Percentiles rank a stretch among this genome's conserved stretches.
Conservation (phyloP, 2,113 vertebrate species). For the Gadus macrocephalus region DNA sequence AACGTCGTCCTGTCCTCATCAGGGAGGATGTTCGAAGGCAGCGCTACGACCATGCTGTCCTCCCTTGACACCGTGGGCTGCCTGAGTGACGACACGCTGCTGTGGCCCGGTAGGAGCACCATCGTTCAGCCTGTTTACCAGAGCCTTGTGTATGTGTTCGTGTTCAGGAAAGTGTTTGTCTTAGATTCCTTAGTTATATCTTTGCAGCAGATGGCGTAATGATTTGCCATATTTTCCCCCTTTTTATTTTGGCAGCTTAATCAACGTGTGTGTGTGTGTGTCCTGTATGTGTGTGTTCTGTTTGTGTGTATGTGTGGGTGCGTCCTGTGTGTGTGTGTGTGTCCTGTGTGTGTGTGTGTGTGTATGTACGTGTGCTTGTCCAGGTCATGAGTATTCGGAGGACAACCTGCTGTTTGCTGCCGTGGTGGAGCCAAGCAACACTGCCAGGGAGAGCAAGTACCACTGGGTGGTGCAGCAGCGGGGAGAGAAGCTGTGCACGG, state of each 20-base stretch:
- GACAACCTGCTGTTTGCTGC: conserved; percentile 91
- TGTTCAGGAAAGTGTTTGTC: background rate
- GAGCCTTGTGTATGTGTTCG: background rate
- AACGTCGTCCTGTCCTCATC: conserved; percentile 7
- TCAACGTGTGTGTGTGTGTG: background rate
- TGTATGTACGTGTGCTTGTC: background rate
- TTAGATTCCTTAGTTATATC: too few species aligned
- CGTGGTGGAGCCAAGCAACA: conserved; percentile 83
- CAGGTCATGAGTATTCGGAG: conserved; percentile 93
- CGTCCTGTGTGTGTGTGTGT: too few species aligned
- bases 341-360: background rate
- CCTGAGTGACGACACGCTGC: conserved; percentile 82
- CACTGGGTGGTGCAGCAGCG: conserved; percentile 83
- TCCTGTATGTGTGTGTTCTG: too few species aligned
- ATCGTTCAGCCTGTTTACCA: background rate
- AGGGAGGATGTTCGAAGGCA: conserved; percentile 96
- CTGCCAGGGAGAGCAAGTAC: conserved; percentile 79
- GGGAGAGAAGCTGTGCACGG: conserved; percentile 84
- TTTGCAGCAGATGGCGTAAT: too few species aligned
- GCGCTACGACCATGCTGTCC: conserved; percentile 85
- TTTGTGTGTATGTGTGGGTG: too few species aligned
- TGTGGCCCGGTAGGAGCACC: conserved; percentile 86
- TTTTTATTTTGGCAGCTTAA: too few species aligned
- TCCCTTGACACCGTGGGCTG: conserved; percentile 84
- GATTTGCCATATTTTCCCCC: too few species aligned